These are phyloP conservation scores for Drosophila demipolita DNA, from an alignment of 2,888 invertebrate species.

Conservation along the genomic window DNA sequence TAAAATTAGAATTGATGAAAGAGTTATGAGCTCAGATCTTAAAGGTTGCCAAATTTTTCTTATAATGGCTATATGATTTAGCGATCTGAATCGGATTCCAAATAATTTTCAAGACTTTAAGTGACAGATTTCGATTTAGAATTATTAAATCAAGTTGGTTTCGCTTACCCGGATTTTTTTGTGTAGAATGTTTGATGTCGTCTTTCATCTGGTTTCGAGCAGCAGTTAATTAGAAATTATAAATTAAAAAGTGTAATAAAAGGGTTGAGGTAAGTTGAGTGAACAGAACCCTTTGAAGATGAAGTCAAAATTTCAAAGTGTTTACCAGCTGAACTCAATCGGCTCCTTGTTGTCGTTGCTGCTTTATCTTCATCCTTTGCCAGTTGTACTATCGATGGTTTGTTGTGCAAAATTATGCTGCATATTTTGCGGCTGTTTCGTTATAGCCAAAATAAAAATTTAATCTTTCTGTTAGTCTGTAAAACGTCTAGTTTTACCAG, in stretches of 20 bases:
- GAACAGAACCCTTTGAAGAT: not conserved
- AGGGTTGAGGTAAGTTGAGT: not conserved
- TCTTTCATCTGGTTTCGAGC: not conserved
- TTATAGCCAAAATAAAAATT: not conserved
- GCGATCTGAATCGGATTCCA: not conserved
- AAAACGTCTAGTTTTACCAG: too few species aligned
- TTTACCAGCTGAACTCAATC: not conserved
- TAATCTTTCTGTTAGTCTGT: not conserved
- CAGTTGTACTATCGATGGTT: slow-evolving; percentile 2
- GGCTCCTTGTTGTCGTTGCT: not conserved
- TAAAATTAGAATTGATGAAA: too few species aligned
- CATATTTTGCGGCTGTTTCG: not conserved
- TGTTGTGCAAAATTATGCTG: not conserved
- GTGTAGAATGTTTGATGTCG: not conserved
- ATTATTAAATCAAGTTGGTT: not conserved
- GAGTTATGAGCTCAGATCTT: not conserved
- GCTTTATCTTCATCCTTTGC: not conserved
- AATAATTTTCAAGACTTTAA: not conserved
- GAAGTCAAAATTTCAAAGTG: not conserved
- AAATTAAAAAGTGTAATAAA: not conserved
- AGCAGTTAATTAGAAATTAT: not conserved
- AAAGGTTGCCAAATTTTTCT: not conserved
- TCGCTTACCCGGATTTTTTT: not conserved
- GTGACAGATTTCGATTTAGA: not conserved
- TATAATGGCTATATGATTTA: not conserved